These are phyloP conservation scores for Apodemia hepburni DNA, from an alignment of 2,888 invertebrate genomes.

Conservation along the genomic window DNA sequence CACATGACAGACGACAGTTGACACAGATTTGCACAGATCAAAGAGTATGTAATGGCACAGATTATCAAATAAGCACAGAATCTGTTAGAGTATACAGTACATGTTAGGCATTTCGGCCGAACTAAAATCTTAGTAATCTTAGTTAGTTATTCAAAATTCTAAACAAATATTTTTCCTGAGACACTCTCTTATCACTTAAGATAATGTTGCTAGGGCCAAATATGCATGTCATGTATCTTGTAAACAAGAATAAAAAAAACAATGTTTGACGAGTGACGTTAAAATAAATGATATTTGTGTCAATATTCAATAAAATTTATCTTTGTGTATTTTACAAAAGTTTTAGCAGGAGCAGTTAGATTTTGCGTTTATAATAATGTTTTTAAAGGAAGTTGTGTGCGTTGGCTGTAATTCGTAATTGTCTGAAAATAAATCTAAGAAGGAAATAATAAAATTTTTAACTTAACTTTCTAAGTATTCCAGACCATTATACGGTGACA, in stretches of 20 bases:
- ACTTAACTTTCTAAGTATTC: constrained; percentile 3
- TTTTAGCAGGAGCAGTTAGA: neutral
- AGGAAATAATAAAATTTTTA: neutral
- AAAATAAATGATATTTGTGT: constrained; percentile 1
- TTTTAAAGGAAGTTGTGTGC: neutral
- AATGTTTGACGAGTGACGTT: neutral
- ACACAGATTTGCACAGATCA: too few species aligned
- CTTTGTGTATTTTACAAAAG: neutral
- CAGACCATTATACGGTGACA: neutral
- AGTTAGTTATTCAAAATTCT: too few species aligned
- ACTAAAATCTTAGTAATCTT: too few species aligned
- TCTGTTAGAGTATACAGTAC: too few species aligned
- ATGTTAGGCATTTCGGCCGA: too few species aligned
- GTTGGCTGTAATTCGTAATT: neutral
- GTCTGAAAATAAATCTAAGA: neutral
- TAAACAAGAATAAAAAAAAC: neutral
- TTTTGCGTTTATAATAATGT: constrained; percentile 2
- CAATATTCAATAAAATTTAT: constrained; percentile 2
- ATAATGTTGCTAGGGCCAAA: neutral
- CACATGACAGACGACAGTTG: too few species aligned
- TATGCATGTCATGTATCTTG: too few species aligned
- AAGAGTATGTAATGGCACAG: too few species aligned
- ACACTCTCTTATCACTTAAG: too few species aligned
- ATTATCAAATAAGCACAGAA: too few species aligned
- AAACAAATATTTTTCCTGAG: too few species aligned